A percentile compares a stretch with the other conserved stretches of the same genome.
Conservation (phyloP, 2,888 invertebrate genomes). For the Pegoplata infirma region DNA sequence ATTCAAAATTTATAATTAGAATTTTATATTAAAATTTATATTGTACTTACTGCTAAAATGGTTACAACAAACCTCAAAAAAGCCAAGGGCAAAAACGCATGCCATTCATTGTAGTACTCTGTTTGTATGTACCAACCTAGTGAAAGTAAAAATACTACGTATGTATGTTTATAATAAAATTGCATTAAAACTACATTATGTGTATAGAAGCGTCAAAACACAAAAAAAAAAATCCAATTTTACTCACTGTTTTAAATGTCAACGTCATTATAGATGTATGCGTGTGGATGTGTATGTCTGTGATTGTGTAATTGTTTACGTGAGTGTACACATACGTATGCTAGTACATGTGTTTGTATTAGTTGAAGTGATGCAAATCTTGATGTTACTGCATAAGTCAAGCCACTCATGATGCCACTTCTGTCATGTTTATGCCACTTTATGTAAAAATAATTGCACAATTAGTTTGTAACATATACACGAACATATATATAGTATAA, state of each 20-base stretch:
- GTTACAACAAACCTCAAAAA: slow-evolving; percentile 40
- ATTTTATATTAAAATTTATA: too few species aligned
- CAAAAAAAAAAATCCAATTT: slow-evolving; percentile 27
- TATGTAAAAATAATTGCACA: slow-evolving; percentile 77
- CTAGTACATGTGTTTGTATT: slow-evolving; percentile 1
- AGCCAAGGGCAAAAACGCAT: slow-evolving; percentile 40
- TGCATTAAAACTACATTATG: slow-evolving; percentile 45
- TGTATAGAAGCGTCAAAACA: slow-evolving; percentile 39
- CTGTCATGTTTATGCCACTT: slow-evolving; percentile 77
- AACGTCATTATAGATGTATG: not conserved
- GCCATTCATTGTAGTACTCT: too few species aligned
- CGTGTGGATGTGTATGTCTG: not conserved
- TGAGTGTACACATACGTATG: not conserved
- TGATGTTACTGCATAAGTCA: slow-evolving; percentile 71
- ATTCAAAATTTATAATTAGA: too few species aligned
- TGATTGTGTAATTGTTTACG: not conserved
- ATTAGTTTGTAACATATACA: slow-evolving; percentile 72
- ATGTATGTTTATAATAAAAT: slow-evolving; percentile 42
- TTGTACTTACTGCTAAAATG: too few species aligned
- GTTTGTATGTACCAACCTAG: slow-evolving; percentile 18
- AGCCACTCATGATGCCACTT: slow-evolving; percentile 75
- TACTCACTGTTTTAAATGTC: slow-evolving; percentile 18
- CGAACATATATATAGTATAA: not conserved
- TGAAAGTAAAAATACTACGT: too few species aligned
- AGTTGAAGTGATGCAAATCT: slow-evolving; percentile 49